A percentile compares a stretch with the other conserved stretches of the same genome.
phyloP scores from a whole-genome alignment of 1,140 invertebrate genomes.

The Coenobita brevimanus region DNA sequence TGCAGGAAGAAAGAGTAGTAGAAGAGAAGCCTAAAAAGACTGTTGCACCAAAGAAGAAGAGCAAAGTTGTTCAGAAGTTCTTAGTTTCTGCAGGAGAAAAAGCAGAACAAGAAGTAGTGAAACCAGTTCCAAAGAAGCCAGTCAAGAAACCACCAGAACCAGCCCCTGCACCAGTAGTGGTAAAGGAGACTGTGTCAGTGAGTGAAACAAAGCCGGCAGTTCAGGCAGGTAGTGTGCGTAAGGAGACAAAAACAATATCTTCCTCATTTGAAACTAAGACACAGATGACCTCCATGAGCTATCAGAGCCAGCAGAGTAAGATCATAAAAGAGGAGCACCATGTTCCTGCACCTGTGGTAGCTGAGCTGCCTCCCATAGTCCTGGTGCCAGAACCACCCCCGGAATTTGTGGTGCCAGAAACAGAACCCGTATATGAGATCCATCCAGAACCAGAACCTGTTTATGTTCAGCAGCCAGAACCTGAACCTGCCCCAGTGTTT shows the following conservation, averaged over 20 bases:
- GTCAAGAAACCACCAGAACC: conserved; percentile 8
- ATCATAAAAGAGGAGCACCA: not conserved
- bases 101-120: conserved; percentile 32
- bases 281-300: conserved; percentile 34
- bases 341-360: conserved; percentile 22
- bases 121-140: conserved; percentile 27
- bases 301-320: conserved; percentile 19
- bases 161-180: conserved; percentile 16
- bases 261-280: conserved; percentile 46
- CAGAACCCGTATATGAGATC: conserved; percentile 20
- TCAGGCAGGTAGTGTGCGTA: not conserved
- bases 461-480: conserved; percentile 4
- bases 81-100: conserved; percentile 38
- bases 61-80: conserved; percentile 64
- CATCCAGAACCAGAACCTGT: conserved; percentile 3
- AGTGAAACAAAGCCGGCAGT: conserved; percentile 40
- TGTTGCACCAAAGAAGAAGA: conserved; percentile 60
- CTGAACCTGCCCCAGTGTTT: conserved; percentile 3
- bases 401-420: conserved; percentile 20
- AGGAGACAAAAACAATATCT: conserved; percentile 17
- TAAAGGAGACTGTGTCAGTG: not conserved
- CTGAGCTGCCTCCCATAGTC: not conserved
- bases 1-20: conserved; percentile 42
- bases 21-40: conserved; percentile 30
- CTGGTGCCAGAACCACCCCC: conserved; percentile 35